Conservation (phyloP, 2,888 invertebrate species). For the Acanthosepion pharaonis region DNA sequence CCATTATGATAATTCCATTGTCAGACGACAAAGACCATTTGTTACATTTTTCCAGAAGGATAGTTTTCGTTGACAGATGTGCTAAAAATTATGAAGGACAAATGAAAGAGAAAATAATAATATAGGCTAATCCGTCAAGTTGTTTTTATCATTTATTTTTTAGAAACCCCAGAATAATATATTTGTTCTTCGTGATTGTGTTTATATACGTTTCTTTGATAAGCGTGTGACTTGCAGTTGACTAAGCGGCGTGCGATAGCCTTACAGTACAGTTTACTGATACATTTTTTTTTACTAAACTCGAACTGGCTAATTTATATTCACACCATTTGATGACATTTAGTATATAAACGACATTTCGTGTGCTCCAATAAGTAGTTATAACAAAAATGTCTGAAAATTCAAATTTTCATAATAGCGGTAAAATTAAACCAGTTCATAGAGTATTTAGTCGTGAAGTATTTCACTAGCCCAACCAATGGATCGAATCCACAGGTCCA, state of each 20-base stretch:
- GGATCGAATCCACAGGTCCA: too few species aligned
- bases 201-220: neutral
- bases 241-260: neutral
- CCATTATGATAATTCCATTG: neutral
- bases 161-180: neutral
- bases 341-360: too few species aligned
- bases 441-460: too few species aligned
- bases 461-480: too few species aligned
- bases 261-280: neutral
- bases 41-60: neutral
- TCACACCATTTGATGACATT: neutral
- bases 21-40: neutral
- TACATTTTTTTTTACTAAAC: neutral
- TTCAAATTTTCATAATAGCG: too few species aligned
- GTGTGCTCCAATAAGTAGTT: too few species aligned
- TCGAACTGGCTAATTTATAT: neutral
- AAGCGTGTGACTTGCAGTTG: neutral
- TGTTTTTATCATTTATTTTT: neutral
- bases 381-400: too few species aligned
- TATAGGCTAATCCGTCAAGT: neutral
- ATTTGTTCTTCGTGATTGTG: neutral
- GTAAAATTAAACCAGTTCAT: too few species aligned
- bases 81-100: neutral
- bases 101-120: neutral
- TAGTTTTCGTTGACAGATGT: neutral